Evolutionary conservation across 2,797 vertebrate genomes (phyloP).

Genomic region (Cacajao melanocephalus): DNA sequence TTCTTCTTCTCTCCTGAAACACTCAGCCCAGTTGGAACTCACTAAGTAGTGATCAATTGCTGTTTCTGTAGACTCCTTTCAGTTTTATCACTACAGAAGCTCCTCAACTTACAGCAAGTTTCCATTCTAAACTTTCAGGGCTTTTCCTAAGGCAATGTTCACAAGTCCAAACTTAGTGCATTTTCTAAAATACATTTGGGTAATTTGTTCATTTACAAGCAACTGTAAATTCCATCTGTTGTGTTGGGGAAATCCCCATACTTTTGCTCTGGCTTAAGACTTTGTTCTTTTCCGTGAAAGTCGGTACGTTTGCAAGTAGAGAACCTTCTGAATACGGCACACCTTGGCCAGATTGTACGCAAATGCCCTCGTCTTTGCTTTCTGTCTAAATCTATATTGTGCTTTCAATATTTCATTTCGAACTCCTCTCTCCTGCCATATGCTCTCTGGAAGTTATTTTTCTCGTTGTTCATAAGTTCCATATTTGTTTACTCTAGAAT

Average conservation of each 20-base stretch:
- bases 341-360: neutral
- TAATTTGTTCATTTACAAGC: neutral
- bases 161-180: neutral
- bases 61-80: neutral
- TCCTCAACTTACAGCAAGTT: neutral
- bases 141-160: neutral
- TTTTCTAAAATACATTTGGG: neutral
- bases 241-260: neutral
- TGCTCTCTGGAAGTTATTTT: slow-evolving; percentile 84
- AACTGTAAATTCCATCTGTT: neutral
- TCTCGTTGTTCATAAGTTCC: slow-evolving; percentile 89
- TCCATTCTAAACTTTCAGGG: neutral
- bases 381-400: slow-evolving; percentile 41
- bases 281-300: neutral
- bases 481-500: slow-evolving; percentile 88
- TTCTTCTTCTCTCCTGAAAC: neutral
- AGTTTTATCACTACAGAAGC: neutral
- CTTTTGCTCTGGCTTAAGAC: neutral
- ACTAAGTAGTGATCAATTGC: neutral
- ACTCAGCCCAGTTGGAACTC: neutral
- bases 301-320: neutral
- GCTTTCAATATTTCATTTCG: slow-evolving; percentile 64
- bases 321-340: neutral
- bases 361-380: neutral
- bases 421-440: slow-evolving; percentile 69